phyloP scores from a whole-genome alignment of 2,888 invertebrate species.

The Agonum fuliginosum region DNA sequence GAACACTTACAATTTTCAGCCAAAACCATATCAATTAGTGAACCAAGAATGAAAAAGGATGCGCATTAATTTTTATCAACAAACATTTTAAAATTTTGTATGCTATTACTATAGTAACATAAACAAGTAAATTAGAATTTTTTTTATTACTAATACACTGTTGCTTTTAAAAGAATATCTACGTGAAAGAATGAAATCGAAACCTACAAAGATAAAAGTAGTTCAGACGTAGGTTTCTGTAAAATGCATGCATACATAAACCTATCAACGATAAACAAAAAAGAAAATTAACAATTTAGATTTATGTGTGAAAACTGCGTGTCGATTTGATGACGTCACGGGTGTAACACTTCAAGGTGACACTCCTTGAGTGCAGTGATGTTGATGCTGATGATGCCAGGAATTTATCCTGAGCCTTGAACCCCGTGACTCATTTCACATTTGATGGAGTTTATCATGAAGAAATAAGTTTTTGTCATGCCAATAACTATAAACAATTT shows the following conservation, averaged over 20 bases:
- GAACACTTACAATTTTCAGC: no score
- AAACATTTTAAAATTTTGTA: no score
- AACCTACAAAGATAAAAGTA: background rate
- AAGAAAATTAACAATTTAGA: background rate
- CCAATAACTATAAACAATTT: background rate
- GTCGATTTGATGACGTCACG: slow-evolving; percentile 32
- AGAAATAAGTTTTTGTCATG: slow-evolving; percentile 6
- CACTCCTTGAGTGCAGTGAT: slow-evolving; percentile 16
- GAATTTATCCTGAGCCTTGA: slow-evolving; percentile 48
- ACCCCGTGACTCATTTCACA: slow-evolving; percentile 53
- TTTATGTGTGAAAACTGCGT: background rate
- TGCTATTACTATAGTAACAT: no score
- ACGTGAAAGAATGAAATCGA: background rate
- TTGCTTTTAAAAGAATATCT: slow-evolving; percentile 6
- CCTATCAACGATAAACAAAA: background rate
- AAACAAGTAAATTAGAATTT: no score
- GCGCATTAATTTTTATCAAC: no score
- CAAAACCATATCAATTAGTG: background rate
- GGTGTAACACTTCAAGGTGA: slow-evolving; percentile 45
- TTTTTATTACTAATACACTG: no score
- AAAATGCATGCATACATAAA: background rate
- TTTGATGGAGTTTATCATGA: slow-evolving; percentile 32
- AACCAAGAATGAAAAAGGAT: no score
- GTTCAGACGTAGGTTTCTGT: background rate
- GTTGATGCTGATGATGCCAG: slow-evolving; percentile 32